These are phyloP conservation scores for Achatina immaculata DNA, from an alignment of 1,140 invertebrate species.

Conservation along the genomic window DNA sequence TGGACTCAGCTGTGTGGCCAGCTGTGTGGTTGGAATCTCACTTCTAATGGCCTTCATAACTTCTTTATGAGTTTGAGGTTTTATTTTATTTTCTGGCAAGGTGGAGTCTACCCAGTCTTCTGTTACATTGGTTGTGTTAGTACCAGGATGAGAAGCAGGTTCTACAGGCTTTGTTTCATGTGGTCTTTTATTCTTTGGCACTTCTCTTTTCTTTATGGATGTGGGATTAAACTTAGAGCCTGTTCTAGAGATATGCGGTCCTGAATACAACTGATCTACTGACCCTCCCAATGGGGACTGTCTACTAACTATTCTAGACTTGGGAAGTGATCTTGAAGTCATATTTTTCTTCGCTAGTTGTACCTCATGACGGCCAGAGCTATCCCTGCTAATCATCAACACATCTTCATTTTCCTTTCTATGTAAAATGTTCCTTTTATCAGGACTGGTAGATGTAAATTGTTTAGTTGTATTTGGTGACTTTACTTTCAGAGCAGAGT, in stretches of 20 bases:
- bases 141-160: neutral
- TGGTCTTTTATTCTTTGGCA: neutral
- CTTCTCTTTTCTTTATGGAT: conserved; percentile 18
- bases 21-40: conserved; percentile 42
- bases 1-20: conserved; percentile 41
- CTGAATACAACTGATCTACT: neutral
- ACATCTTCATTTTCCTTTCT: conserved; percentile 19
- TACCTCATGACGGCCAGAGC: neutral
- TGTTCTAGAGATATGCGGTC: neutral
- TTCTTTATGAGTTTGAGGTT: conserved; percentile 41
- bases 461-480: neutral
- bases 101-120: conserved; percentile 63
- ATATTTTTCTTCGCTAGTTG: conserved; percentile 8
- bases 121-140: conserved; percentile 49
- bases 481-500: neutral
- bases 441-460: neutral
- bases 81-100: conserved; percentile 46
- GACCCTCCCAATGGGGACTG: neutral
- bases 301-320: neutral
- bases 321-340: conserved; percentile 9
- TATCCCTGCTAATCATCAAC: conserved; percentile 34
- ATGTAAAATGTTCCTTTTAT: conserved; percentile 3
- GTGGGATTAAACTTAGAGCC: conserved; percentile 40
- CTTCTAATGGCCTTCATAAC: conserved; percentile 40
- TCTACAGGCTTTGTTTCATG: neutral